Conservation (phyloP, 2,888 invertebrate genomes). For the Agrotis exclamationis region DNA sequence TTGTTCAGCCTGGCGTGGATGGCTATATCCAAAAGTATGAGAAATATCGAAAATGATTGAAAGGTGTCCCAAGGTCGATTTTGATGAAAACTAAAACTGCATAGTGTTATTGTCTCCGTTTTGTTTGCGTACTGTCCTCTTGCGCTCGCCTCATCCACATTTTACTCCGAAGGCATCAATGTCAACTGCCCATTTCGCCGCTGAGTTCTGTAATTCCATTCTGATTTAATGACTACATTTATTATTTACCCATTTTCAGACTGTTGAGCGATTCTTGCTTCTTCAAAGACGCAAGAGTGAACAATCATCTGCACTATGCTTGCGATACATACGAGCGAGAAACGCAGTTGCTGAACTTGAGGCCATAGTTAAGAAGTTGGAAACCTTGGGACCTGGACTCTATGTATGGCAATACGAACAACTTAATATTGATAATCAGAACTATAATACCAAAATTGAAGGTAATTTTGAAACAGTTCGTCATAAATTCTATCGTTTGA, state of each 20-base stretch:
- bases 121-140: too few species aligned
- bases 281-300: conserved; percentile 83
- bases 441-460: conserved; percentile 85
- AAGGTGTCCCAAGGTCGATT: too few species aligned
- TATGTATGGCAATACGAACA: conserved; percentile 87
- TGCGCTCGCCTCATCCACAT: too few species aligned
- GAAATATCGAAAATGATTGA: too few species aligned
- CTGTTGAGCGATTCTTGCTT: conserved; percentile 81
- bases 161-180: too few species aligned
- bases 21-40: too few species aligned
- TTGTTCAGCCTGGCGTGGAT: too few species aligned
- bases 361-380: conserved; percentile 79
- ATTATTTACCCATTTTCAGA: conserved; percentile 64
- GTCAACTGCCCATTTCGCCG: too few species aligned
- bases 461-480: conserved; percentile 71
- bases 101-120: too few species aligned
- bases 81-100: too few species aligned
- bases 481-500: background rate
- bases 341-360: conserved; percentile 85
- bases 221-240: too few species aligned
- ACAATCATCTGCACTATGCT: conserved; percentile 81
- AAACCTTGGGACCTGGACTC: conserved; percentile 85
- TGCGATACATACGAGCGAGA: conserved; percentile 84
- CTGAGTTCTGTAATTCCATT: too few species aligned
- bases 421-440: conserved; percentile 83